phyloP scores from a whole-genome alignment of 1,140 invertebrate genomes.

The Scaptomyza pallida region DNA sequence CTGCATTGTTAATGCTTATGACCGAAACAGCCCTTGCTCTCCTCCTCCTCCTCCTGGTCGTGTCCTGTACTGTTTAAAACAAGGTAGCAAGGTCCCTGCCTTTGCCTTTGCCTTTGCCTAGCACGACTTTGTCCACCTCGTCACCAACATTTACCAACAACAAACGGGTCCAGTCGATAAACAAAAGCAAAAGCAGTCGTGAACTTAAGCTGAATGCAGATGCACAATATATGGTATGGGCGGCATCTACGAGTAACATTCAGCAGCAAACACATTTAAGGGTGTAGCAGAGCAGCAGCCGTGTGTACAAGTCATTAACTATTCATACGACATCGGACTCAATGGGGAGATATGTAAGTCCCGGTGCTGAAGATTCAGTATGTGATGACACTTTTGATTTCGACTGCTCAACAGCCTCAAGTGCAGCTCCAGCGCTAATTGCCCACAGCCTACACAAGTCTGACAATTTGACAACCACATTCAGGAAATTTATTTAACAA shows the following conservation, averaged over 20 bases:
- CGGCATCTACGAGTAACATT: background rate
- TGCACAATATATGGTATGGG: conserved; percentile 42
- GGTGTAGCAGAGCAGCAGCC: conserved; percentile 2
- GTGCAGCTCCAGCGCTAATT: conserved; percentile 26
- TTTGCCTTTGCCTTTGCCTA: too few species aligned
- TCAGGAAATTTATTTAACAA: conserved; percentile 49
- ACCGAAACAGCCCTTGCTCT: conserved; percentile 18
- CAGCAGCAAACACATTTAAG: conserved; percentile 7
- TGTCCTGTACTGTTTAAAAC: conserved; percentile 12
- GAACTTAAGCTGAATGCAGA: conserved; percentile 48
- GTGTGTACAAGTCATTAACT: conserved; percentile 63
- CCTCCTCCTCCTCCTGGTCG: background rate
- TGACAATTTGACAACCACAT: conserved; percentile 11
- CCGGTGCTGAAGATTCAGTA: conserved; percentile 6
- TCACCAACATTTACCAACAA: background rate
- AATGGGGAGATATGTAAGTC: conserved; percentile 13
- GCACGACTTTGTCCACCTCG: conserved; percentile 13
- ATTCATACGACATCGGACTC: conserved; percentile 63
- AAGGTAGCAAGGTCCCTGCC: conserved; percentile 42
- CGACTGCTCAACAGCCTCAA: conserved; percentile 6
- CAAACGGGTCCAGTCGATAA: conserved; percentile 36
- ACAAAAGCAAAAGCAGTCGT: conserved; percentile 42
- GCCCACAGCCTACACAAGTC: conserved; percentile 19
- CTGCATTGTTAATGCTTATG: conserved; percentile 65
- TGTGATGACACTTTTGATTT: conserved; percentile 53